These are phyloP conservation scores for Pristionchus japonicus DNA, from an alignment of 2,888 invertebrate genomes.

Conservation along the genomic window DNA sequence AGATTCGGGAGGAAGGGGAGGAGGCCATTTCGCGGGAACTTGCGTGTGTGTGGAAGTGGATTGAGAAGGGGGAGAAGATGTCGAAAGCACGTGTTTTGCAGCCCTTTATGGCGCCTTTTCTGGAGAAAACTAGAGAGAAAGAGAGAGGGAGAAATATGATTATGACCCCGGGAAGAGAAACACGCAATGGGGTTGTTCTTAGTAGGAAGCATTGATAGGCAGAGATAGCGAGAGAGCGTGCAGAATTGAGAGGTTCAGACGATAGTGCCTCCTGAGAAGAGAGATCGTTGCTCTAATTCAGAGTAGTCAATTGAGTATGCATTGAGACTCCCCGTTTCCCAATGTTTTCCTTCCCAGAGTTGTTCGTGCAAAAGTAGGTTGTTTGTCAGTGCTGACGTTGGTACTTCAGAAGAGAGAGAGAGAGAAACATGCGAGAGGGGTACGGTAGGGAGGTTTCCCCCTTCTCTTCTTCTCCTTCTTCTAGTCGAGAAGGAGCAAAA, in stretches of 20 bases:
- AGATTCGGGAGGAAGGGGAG: not conserved
- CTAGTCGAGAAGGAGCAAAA: no score
- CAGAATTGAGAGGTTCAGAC: not conserved
- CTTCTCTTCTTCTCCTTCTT: not conserved
- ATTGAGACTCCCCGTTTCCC: slow-evolving; percentile 1
- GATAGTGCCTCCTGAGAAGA: no score
- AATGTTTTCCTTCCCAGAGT: not conserved
- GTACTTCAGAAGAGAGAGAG: not conserved
- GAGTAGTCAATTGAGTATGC: not conserved
- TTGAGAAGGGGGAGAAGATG: slow-evolving; percentile 7
- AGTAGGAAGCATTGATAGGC: not conserved
- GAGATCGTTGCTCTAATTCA: no score
- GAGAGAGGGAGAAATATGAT: slow-evolving; percentile 11
- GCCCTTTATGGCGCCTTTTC: not conserved
- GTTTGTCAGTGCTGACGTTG: slow-evolving; percentile 32
- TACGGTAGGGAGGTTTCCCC: slow-evolving; percentile 12
- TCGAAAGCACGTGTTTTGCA: slow-evolving; percentile 38
- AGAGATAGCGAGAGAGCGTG: not conserved
- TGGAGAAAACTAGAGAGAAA: slow-evolving; percentile 17
- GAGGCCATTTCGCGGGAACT: slow-evolving; percentile 24
- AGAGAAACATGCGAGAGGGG: not conserved
- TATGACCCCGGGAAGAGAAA: not conserved
- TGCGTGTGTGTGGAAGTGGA: slow-evolving; percentile 32
- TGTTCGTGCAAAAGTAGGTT: not conserved
- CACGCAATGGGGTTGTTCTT: not conserved